Percentiles rank a stretch among this genome's conserved stretches.
These are phyloP conservation scores for Streptopelia turtur DNA, from an alignment of 2,797 vertebrate species.

Conservation along the genomic window DNA sequence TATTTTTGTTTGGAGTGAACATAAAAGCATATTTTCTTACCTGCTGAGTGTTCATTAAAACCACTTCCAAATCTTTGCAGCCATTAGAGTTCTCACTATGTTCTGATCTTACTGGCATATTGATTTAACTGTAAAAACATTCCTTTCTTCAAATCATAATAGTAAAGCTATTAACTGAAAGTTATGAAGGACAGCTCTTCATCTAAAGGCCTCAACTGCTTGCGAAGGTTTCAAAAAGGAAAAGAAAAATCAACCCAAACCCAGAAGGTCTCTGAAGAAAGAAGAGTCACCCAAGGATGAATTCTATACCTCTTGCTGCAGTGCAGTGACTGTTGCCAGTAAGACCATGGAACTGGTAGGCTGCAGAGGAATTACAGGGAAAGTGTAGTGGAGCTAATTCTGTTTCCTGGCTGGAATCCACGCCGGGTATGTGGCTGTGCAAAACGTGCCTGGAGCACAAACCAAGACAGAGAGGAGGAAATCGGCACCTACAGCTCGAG, in stretches of 20 bases:
- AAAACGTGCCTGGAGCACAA: background rate
- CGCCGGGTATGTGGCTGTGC: no score
- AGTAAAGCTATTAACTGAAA: slow-evolving; percentile 41
- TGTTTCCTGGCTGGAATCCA: background rate
- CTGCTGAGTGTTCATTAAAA: slow-evolving; percentile 73
- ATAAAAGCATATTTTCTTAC: slow-evolving; percentile 65
- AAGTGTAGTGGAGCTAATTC: background rate
- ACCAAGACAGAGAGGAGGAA: background rate
- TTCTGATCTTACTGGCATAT: slow-evolving; percentile 60
- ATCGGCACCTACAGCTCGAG: background rate
- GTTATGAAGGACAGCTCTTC: slow-evolving; percentile 17
- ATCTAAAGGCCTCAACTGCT: background rate
- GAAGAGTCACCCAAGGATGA: background rate
- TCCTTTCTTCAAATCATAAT: slow-evolving; percentile 48
- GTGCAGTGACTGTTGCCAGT: background rate
- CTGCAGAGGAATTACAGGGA: background rate
- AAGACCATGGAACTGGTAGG: background rate
- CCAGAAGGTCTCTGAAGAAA: background rate
- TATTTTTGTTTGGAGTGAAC: slow-evolving; percentile 67
- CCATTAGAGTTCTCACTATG: slow-evolving; percentile 51
- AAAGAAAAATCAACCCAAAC: background rate
- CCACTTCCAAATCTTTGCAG: slow-evolving; percentile 64
- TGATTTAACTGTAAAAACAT: slow-evolving; percentile 64
- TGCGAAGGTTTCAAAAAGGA: background rate
- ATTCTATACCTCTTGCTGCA: background rate